phyloP scores from a whole-genome alignment of 1,140 invertebrate genomes.

The Sinella curviseta region DNA sequence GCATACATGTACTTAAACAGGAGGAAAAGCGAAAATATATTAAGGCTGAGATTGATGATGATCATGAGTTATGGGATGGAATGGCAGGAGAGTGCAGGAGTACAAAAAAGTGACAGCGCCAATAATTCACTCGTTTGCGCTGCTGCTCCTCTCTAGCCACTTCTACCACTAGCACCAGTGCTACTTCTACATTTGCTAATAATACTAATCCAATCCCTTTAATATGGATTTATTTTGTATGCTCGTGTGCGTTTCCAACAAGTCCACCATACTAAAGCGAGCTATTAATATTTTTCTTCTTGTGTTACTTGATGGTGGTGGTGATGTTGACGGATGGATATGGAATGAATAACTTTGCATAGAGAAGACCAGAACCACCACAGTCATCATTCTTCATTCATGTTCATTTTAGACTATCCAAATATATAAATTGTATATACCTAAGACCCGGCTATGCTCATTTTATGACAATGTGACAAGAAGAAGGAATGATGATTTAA shows the following conservation, averaged over 20 bases:
- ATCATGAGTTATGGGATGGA: constrained; percentile 6
- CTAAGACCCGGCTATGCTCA: neutral
- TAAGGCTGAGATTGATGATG: constrained; percentile 1
- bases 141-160: neutral
- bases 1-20: neutral
- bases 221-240: neutral
- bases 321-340: neutral
- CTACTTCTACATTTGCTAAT: neutral
- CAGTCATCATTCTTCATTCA: constrained; percentile 10
- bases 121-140: neutral
- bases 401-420: neutral
- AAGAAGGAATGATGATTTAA: neutral
- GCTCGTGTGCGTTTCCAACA: neutral
- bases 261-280: neutral
- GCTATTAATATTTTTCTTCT: neutral
- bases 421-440: neutral
- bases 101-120: neutral
- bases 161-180: neutral
- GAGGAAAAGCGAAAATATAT: neutral
- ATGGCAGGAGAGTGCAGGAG: neutral
- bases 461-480: neutral
- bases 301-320: neutral
- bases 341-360: neutral
- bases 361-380: neutral
- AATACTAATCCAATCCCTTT: neutral